A percentile compares a stretch with the other conserved stretches of the same genome.
phyloP scores from a whole-genome alignment of 1,140 invertebrate species.

The Leptopilina boulardi region DNA sequence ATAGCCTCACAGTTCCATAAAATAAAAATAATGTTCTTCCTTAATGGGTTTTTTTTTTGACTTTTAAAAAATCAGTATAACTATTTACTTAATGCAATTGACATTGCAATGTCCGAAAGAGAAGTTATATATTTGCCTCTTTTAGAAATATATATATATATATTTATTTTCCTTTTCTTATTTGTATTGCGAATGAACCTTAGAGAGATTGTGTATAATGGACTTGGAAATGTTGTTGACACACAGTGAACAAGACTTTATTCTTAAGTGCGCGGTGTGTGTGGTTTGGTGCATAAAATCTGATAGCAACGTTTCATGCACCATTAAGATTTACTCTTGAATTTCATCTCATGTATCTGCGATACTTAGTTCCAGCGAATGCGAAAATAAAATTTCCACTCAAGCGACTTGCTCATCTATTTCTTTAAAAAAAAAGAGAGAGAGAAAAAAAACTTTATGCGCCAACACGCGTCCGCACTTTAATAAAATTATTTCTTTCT shows the following conservation, averaged over 20 bases:
- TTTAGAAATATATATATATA: neutral
- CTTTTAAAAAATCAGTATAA: no score
- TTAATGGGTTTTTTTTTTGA: no score
- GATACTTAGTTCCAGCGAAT: conserved; percentile 6
- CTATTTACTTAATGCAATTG: no score
- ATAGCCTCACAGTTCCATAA: no score
- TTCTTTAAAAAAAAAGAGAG: no score
- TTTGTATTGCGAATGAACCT: neutral
- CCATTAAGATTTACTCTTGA: conserved; percentile 27
- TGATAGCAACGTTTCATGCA: conserved; percentile 23
- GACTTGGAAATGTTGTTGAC: neutral
- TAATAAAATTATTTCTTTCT: no score
- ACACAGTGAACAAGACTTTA: conserved; percentile 1
- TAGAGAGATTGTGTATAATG: neutral
- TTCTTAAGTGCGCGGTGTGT: neutral
- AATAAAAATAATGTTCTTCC: no score
- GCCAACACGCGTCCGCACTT: neutral
- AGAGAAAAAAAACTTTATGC: conserved; percentile 11
- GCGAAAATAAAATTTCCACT: conserved; percentile 16
- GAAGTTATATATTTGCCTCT: no score
- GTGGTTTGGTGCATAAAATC: conserved; percentile 6
- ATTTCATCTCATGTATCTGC: conserved; percentile 18
- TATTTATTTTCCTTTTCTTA: neutral
- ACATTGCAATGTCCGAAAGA: no score
- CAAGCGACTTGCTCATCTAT: conserved; percentile 5